Evolutionary conservation across 2,888 invertebrate genomes (phyloP).

Genomic region (Plagodis dolabraria): DNA sequence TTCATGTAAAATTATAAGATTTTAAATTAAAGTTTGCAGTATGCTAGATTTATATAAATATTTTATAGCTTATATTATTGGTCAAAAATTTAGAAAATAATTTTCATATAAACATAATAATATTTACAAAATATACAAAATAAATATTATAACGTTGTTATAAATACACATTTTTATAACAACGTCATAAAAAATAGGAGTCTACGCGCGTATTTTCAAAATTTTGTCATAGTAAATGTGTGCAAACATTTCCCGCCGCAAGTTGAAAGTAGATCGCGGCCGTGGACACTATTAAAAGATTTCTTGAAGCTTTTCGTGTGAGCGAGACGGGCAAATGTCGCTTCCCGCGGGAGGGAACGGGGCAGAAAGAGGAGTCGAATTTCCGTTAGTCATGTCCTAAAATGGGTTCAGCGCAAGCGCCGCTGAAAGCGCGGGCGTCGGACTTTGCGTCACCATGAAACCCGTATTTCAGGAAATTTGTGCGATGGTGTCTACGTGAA

Average conservation of each 20-base stretch:
- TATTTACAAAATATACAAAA: slow-evolving; percentile 2
- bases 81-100: no score
- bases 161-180: slow-evolving; percentile 15
- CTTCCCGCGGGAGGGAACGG: slow-evolving; percentile 79
- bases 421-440: slow-evolving; percentile 84
- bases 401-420: slow-evolving; percentile 87
- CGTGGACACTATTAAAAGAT: slow-evolving; percentile 86
- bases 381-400: slow-evolving; percentile 90
- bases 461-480: slow-evolving; percentile 81
- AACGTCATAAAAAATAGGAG: slow-evolving; percentile 36
- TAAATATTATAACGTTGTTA: slow-evolving; percentile 1
- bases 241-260: slow-evolving; percentile 78
- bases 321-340: slow-evolving; percentile 72
- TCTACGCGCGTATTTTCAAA: slow-evolving; percentile 48
- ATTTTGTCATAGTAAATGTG: slow-evolving; percentile 37
- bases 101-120: no score
- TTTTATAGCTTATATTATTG: no score
- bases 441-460: slow-evolving; percentile 81
- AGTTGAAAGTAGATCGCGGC: slow-evolving; percentile 85
- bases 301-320: slow-evolving; percentile 83
- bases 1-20: slow-evolving; percentile 50
- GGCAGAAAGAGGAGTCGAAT: slow-evolving; percentile 85
- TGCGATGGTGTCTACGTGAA: slow-evolving; percentile 62
- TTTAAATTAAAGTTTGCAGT: slow-evolving; percentile 68
- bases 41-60: slow-evolving; percentile 11